Percentiles rank a stretch among this genome's conserved stretches.
phyloP scores from a whole-genome alignment of 2,797 vertebrate species.

The Margarornis squamiger region DNA sequence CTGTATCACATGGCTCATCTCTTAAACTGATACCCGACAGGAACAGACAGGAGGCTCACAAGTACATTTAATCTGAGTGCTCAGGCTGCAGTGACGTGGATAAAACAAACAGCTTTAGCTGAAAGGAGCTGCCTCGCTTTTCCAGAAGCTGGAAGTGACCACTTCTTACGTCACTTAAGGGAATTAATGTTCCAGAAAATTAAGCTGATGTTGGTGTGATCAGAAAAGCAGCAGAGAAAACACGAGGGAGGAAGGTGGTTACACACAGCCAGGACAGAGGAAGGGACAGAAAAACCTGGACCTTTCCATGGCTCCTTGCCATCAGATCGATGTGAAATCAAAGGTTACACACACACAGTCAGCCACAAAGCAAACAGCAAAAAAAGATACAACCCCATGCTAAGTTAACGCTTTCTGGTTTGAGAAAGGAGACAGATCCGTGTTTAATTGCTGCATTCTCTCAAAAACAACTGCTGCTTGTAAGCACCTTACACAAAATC shows the following conservation, averaged over 20 bases:
- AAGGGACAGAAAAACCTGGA: not conserved
- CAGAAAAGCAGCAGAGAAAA: not conserved
- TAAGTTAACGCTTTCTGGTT: not conserved
- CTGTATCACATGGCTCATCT: not conserved
- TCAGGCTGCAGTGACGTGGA: not conserved
- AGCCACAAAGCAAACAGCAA: not conserved
- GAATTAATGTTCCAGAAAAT: slow-evolving; percentile 33
- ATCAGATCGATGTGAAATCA: not conserved
- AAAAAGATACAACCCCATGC: not conserved
- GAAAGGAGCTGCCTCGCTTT: not conserved
- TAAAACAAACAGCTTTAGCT: slow-evolving; percentile 25
- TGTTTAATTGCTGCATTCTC: not conserved
- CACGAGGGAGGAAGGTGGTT: not conserved
- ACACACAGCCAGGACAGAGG: not conserved
- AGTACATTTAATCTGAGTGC: not conserved
- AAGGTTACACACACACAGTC: not conserved
- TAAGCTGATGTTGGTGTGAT: not conserved
- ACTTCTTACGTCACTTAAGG: not conserved
- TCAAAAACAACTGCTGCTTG: not conserved
- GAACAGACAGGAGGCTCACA: not conserved
- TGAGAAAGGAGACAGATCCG: not conserved
- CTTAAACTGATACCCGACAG: not conserved
- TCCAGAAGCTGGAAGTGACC: not conserved
- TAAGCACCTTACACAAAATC: not conserved
- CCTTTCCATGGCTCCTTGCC: not conserved